These are phyloP conservation scores for Blastobasis lacticolella DNA, from an alignment of 2,888 invertebrate genomes.

Conservation along the genomic window DNA sequence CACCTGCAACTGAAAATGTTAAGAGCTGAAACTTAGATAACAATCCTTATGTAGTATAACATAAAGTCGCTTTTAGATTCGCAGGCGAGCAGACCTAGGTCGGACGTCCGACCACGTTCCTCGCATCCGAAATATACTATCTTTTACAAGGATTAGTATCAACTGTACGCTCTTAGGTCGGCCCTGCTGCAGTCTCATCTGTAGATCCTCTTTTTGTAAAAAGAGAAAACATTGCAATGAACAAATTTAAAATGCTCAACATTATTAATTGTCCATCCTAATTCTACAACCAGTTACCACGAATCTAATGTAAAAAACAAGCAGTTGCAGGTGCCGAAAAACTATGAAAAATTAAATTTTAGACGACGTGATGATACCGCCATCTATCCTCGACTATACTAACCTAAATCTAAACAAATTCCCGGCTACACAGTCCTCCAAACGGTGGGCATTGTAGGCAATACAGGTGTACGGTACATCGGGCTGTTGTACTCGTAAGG, in stretches of 20 bases:
- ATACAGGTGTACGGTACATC: constrained; percentile 21
- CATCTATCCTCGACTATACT: background rate
- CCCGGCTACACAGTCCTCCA: background rate
- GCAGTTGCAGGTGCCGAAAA: background rate
- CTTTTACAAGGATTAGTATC: too few species aligned
- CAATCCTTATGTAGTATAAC: too few species aligned
- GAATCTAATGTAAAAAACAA: background rate
- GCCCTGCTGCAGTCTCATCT: too few species aligned
- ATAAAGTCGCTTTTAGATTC: too few species aligned
- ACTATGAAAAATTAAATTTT: background rate
- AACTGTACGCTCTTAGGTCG: too few species aligned
- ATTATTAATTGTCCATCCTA: background rate
- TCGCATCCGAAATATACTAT: too few species aligned
- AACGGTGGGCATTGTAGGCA: constrained; percentile 23
- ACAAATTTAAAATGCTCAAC: background rate
- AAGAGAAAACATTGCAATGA: too few species aligned
- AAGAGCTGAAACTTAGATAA: too few species aligned
- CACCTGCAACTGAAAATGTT: too few species aligned
- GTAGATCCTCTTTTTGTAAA: too few species aligned
- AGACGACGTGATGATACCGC: background rate
- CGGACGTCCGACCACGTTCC: too few species aligned
- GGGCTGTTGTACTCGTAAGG: constrained; percentile 38
- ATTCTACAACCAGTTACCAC: background rate
- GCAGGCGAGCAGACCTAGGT: too few species aligned
- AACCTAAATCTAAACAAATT: background rate